Evolutionary conservation across 64 coral and sea anemone genomes (phyloP).

Genomic region (Montipora efflorescens): DNA sequence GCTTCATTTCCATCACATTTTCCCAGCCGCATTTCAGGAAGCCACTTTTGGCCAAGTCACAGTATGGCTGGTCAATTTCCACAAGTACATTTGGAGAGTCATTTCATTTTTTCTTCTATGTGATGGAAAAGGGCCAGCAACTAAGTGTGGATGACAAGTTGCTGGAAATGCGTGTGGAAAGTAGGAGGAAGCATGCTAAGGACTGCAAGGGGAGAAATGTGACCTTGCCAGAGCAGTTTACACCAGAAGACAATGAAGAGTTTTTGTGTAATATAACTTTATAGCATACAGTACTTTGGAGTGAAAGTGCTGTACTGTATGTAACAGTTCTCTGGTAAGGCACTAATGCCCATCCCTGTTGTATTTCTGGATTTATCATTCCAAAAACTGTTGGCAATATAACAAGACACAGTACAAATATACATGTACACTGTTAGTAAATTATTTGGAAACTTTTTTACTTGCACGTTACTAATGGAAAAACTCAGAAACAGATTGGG

Average conservation of each 20-base stretch:
- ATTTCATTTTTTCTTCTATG: constrained; percentile 80
- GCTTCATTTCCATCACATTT: constrained; percentile 79
- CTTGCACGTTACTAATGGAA: too few relatives aligned
- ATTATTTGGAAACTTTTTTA: too few relatives aligned
- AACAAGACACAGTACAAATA: too few relatives aligned
- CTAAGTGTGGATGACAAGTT: constrained; percentile 56
- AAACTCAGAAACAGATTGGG: too few relatives aligned
- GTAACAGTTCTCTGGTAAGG: too few relatives aligned
- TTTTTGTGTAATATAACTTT: constrained; percentile 65
- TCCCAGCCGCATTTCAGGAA: constrained; percentile 78
- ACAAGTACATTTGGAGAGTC: constrained; percentile 55
- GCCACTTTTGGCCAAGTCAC: constrained; percentile 62
- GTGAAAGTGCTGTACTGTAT: too few relatives aligned
- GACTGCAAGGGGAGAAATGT: not conserved
- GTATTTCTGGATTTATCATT: too few relatives aligned
- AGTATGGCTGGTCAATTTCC: constrained; percentile 67
- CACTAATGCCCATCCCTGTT: too few relatives aligned
- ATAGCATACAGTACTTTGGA: not conserved
- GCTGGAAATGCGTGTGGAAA: constrained; percentile 13
- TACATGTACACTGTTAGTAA: too few relatives aligned
- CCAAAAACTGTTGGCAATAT: too few relatives aligned
- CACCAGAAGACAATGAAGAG: constrained; percentile 48
- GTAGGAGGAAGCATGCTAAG: not conserved
- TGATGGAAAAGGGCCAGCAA: constrained; percentile 63
- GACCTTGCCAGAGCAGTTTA: not conserved